Base-by-base conservation (phyloP, 1,140 invertebrate genomes). In the Thrips palmi region DNA sequence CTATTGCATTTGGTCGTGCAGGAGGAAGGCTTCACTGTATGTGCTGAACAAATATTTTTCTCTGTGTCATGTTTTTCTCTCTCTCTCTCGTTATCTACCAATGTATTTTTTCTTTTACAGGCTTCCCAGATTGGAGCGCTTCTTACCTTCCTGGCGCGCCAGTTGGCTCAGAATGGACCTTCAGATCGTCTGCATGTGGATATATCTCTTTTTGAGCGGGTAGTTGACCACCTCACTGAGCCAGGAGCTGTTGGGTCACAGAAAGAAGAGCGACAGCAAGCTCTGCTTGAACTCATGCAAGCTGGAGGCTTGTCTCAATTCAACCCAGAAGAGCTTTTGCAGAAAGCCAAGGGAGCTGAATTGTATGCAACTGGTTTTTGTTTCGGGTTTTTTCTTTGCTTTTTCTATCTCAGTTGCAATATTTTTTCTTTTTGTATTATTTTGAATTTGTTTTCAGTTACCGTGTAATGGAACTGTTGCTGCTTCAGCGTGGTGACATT, bases 251-350 rank as follows among this genome's bases (percentile, higher is more conserved):
- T 57, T 60, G 52, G 51, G 60, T 56, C 53, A 66, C 59, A 68
- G 31, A 62, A 70, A 38, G 70, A 74, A 44, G 82, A 87, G 49
- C 62, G 79, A 33, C 81, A 91, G 53, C 79, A 80, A 48, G 77
- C 82, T 4, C 61, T 86, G 50, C 54, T 88, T 35, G 76, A 82
- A 52, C 56, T 89, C n/a, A 52, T 87, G 3, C 58, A 70, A 23
- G 68, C 68, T 59, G 44, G 56, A 20, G 43, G 32, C 0, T 27
- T 44, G 1, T 20, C 29, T n/a, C 25, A 37, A 14, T 34, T 48
- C 25, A 20, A 33, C 10, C 37, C 40, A 12, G 44, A 48, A 12
- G 21, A 41, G 19, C 27, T 49, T 11, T 39, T n/a, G n/a, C n/a
- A n/a, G n/a, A n/a, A n/a, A n/a, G n/a, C n/a, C n/a, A n/a, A n/a